Conservation (phyloP, 2,888 invertebrate genomes). For the Chydorus sphaericus region DNA sequence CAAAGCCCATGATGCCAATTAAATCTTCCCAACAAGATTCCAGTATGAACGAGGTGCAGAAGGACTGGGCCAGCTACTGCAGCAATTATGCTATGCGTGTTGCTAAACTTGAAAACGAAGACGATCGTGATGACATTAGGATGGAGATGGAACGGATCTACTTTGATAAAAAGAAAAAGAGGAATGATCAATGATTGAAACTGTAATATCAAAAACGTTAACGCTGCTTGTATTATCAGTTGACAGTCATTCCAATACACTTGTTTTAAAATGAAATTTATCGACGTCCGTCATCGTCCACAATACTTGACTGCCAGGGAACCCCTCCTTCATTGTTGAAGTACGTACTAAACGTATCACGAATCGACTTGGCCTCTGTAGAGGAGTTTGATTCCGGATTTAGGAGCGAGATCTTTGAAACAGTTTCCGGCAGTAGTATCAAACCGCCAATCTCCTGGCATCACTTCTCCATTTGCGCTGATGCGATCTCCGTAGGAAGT, state of each 20-base stretch:
- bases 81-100: not conserved
- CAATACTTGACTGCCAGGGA: not conserved
- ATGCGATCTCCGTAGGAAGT: not conserved
- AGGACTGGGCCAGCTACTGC: not conserved
- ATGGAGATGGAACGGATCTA: not conserved
- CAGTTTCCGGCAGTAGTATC: not conserved
- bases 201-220: no score
- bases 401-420: not conserved
- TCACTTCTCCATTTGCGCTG: not conserved
- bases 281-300: not conserved
- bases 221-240: not conserved
- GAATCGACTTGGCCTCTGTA: not conserved
- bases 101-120: not conserved
- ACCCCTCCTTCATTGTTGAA: not conserved
- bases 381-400: not conserved
- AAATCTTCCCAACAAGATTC: not conserved
- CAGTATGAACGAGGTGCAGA: no score
- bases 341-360: not conserved
- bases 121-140: not conserved
- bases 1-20: not conserved
- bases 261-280: not conserved
- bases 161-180: not conserved
- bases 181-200: no score
- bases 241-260: not conserved
- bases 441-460: not conserved